Evolutionary conservation across 37 sponge, comb jelly and placozoan species (phyloP).

Genomic region (Theonella swinhoei): DNA sequence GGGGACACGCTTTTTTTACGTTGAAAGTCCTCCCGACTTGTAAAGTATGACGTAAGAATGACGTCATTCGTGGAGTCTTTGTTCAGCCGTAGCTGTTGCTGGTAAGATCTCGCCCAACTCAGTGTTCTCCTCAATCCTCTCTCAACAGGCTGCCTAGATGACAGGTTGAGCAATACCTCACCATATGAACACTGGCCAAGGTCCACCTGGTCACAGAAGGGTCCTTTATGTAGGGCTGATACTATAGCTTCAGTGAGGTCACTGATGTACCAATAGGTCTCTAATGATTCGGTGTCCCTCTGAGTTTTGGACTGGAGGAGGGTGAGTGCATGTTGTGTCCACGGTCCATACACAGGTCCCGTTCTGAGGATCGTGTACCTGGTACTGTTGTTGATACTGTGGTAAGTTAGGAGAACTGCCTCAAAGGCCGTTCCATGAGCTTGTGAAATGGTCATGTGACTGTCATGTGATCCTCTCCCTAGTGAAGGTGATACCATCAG

Average conservation of each 20-base stretch:
- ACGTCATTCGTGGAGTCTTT: conserved; percentile 12
- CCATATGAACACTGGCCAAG: not conserved
- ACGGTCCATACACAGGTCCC: conserved; percentile 52
- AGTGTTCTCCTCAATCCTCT: conserved; percentile 14
- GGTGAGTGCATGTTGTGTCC: conserved; percentile 15
- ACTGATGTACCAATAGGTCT: conserved; percentile 42
- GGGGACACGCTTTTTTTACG: conserved; percentile 4
- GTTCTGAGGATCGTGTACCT: conserved; percentile 8
- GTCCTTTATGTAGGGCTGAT: not conserved
- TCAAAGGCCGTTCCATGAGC: conserved; percentile 41
- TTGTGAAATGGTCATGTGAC: not conserved
- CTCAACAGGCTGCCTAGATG: not conserved
- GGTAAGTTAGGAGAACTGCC: conserved; percentile 24
- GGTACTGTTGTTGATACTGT: conserved; percentile 11
- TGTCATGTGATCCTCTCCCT: not conserved
- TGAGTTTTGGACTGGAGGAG: not conserved
- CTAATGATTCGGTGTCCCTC: too few species aligned
- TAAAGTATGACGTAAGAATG: conserved; percentile 70
- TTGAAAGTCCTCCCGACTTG: conserved; percentile 54
- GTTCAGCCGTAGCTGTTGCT: not conserved
- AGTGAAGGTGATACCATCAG: conserved; percentile 15
- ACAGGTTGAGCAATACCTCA: not conserved
- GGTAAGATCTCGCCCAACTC: conserved; percentile 18
- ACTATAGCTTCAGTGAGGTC: not conserved
- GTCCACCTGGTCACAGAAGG: conserved; percentile 7